Percentiles rank a stretch among this genome's conserved stretches.
Evolutionary conservation across 2,113 vertebrate genomes (phyloP).

Genomic region (Pluvialis apricaria): DNA sequence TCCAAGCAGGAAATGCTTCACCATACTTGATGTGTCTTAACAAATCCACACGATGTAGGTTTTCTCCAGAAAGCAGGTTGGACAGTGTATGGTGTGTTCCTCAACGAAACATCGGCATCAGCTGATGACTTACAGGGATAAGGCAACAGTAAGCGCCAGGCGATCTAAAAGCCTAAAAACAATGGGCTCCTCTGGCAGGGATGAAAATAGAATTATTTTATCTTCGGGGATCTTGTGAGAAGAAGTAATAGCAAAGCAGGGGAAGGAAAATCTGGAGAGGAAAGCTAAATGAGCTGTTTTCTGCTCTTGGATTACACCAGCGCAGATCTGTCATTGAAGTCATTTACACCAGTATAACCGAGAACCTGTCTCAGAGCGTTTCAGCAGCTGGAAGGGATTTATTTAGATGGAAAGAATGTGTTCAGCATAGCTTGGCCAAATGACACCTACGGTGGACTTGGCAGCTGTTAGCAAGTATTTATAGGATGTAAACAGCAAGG

Average conservation of each 20-base stretch:
- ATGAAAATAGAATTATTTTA: neutral
- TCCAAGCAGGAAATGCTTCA: neutral
- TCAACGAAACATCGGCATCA: neutral
- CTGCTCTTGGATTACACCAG: neutral
- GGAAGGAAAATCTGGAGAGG: neutral
- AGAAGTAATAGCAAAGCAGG: neutral
- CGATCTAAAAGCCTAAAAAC: neutral
- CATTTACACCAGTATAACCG: neutral
- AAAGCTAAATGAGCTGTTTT: neutral
- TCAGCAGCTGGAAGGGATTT: conserved; percentile 59
- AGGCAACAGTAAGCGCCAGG: neutral
- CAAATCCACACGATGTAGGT: neutral
- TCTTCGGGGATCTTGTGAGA: neutral
- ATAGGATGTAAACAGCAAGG: conserved; percentile 41
- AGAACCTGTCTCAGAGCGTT: conserved; percentile 4
- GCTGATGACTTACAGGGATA: neutral
- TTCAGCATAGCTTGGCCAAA: conserved; percentile 21
- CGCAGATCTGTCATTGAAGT: neutral
- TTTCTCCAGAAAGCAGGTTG: neutral
- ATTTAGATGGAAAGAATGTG: conserved; percentile 54
- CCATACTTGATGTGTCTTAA: neutral
- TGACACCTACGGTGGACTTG: conserved; percentile 2
- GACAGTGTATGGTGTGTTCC: neutral
- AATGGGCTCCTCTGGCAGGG: neutral
- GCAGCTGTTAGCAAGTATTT: conserved; percentile 52